Base-by-base conservation (phyloP, 2,113 vertebrate species). In the Apistogramma diplotaenia region DNA sequence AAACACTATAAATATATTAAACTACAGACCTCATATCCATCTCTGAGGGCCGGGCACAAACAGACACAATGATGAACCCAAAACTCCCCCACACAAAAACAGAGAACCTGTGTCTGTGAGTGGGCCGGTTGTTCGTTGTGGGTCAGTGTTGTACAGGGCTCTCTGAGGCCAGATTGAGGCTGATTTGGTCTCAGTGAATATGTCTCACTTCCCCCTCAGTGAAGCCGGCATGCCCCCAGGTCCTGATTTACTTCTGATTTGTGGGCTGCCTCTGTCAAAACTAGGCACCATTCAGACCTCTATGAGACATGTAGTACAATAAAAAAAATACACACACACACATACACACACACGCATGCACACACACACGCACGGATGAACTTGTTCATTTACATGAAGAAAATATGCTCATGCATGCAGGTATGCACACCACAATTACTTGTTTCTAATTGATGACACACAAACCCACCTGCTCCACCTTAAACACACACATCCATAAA, bases 141-240 rank as follows among this genome's bases (percentile, higher is more conserved):
- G 89, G 87, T 88, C 87, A 87, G 90, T 46, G 79, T 59, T 84
- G 78, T 73, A 49, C 77, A 40, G 82, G 67, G 76, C 71, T 89
- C 81, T 89, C 85, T 87, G 78, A 91, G 89, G 89, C 87, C 89
- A 91, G 90, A 92, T 85, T 88, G 81, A 89, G 86, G 91, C 77
- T 92, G 92, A 93, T 91, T 93, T 87, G 91, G 90, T 94, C 93
- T 89, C 89, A 87, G 78, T 92, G 92, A 94, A 95, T 93, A 90
- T 93, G 92, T 92, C 91, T 94, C 92, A 91, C 88, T 93, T 90
- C 89, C 90, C 91, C 91, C 88, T 91, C 92, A 90, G 88, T 92
- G 89, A 91, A 93, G 91, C 89, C 81, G 83, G 89, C 89, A 58
- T 93, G 92, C 92, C 95, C 93, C 80, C 86, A 37, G 94, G 93